Evolutionary conservation across 2,113 vertebrate genomes (phyloP).

Genomic region (Jacana jacana): DNA sequence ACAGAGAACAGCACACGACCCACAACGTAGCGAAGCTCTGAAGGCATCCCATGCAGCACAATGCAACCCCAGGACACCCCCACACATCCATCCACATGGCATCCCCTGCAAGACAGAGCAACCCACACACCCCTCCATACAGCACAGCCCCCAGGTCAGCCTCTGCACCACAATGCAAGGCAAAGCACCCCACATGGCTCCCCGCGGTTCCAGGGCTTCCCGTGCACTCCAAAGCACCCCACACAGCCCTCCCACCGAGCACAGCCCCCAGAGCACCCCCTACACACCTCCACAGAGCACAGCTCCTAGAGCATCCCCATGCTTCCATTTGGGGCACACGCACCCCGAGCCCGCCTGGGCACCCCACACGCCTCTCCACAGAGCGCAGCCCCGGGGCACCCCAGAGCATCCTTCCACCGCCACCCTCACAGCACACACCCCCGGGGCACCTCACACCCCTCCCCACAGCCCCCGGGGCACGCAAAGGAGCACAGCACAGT

Average conservation of each 20-base stretch:
- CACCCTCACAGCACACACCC: not conserved
- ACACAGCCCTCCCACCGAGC: no score
- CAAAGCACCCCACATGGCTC: not conserved
- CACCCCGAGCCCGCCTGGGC: not conserved
- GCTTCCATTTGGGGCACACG: not conserved
- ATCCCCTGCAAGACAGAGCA: not conserved
- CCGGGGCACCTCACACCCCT: not conserved
- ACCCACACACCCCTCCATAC: not conserved
- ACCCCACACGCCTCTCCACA: not conserved
- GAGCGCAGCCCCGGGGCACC: not conserved
- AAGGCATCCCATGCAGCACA: not conserved
- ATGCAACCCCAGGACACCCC: not conserved
- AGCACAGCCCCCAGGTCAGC: not conserved
- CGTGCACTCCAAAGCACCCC: not conserved
- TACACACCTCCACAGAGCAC: not conserved
- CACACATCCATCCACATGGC: not conserved
- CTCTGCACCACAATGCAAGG: not conserved
- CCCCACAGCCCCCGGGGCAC: not conserved
- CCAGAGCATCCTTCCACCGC: not conserved
- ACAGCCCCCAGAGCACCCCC: not conserved
- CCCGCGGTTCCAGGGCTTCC: not conserved
- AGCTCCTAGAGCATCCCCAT: rapidly evolving
- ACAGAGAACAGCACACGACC: not conserved
- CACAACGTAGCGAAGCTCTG: not conserved
- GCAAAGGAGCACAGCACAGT: not conserved